Base-by-base conservation (phyloP, 2,888 invertebrate species). In the Dasysyrphus albostriatus region DNA sequence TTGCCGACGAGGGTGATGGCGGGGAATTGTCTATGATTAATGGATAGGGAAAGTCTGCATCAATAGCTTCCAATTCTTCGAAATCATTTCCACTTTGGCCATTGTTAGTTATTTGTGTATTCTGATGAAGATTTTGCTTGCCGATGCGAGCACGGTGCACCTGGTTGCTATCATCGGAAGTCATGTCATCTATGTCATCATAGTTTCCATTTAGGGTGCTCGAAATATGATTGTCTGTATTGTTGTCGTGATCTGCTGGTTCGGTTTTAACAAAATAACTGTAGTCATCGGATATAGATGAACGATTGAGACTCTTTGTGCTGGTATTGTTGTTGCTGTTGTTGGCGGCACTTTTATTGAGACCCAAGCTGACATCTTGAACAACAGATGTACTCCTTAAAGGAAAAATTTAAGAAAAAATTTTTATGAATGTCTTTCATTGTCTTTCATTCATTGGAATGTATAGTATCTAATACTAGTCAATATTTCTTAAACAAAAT, bases 1-100 rank as follows among this genome's bases (percentile, higher is more conserved):
- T 49, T 88, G 88, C 37, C 6, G 90, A 89, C 39, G 82, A 74
- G 37, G 92, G 91, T 58, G 91, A 90, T n/a, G 85, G 88, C 0
- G 92, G 90, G 1, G 84, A 80, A 42, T 79, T 87, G 63, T 91
- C 91, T 32, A 92, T 89, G 69, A 92, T 92, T 49, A 92, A 89
- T 32, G 92, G 92, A 90, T 92, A 92, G 5, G 92, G 92, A 42
- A 92, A 92, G 70, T 92, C 92, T 0, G 92, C 92, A 88, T 92
- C 92, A 61, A 92, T 92, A 16, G 92, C 92, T 67, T 92, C 92
- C 65, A 92, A 76, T 70, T 92, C 92, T 79, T 92, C 92, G 3
- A 92, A 90, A 83, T 91, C 92, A 51, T 91, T 91, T 12, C 59
- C 59, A 59, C 4, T 63, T 29, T 58, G 72, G 0, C 74, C 73